Percentiles rank a stretch among this genome's conserved stretches.
phyloP scores from a whole-genome alignment of 2,888 invertebrate species.

The Heliconius ethilla region DNA sequence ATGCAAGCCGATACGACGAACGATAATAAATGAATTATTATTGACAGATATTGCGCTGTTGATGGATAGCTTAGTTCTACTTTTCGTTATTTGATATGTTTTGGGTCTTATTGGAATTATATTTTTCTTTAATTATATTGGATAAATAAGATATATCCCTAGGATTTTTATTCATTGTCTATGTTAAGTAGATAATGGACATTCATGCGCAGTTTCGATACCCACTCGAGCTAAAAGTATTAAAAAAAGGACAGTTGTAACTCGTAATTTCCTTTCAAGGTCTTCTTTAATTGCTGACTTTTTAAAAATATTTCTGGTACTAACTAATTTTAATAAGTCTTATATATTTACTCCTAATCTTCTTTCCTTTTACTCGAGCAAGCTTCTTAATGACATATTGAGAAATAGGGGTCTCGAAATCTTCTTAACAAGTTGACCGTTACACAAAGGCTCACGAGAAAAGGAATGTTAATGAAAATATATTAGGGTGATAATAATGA shows the following conservation, averaged over 20 bases:
- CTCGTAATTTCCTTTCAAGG: too few relatives aligned
- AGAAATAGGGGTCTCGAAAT: constrained; percentile 17
- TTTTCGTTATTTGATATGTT: neutral
- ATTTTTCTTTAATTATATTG: neutral
- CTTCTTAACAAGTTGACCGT: constrained; percentile 15
- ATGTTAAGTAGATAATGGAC: too few relatives aligned
- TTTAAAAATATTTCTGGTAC: neutral
- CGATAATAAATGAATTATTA: constrained; percentile 8
- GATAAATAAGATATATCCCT: too few relatives aligned
- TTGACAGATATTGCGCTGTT: neutral
- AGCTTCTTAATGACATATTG: constrained; percentile 17
- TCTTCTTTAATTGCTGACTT: neutral
- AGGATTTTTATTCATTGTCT: too few relatives aligned
- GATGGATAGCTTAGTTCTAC: neutral
- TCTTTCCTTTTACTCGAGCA: neutral
- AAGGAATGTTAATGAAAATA: constrained; percentile 17
- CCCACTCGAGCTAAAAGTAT: too few relatives aligned
- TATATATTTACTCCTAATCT: neutral
- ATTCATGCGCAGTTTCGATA: too few relatives aligned
- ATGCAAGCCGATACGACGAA: constrained; percentile 1
- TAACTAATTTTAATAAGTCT: neutral
- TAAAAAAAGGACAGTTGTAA: too few relatives aligned
- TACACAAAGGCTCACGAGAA: constrained; percentile 8
- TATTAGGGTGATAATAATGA: constrained; percentile 2
- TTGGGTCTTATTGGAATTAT: neutral